A percentile compares a stretch with the other conserved stretches of the same genome.
phyloP scores from a whole-genome alignment of 1,140 invertebrate species.

The Hypothenemus hampei region DNA sequence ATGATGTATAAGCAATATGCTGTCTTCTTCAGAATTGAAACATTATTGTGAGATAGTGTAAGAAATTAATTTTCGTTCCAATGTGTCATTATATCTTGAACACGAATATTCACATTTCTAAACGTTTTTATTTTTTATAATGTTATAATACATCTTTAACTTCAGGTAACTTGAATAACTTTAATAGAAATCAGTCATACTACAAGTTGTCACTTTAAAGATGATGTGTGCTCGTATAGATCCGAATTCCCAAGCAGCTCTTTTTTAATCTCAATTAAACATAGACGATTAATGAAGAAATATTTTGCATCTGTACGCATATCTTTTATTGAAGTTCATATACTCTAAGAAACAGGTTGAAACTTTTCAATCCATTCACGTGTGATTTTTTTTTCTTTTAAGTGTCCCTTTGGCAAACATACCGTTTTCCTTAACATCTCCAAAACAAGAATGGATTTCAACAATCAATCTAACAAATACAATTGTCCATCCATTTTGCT shows the following conservation, averaged over 20 bases:
- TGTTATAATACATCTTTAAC: no score
- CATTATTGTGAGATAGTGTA: no score
- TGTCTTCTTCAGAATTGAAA: no score
- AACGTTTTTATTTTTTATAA: no score
- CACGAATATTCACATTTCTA: no score
- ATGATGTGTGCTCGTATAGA: neutral
- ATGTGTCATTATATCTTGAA: no score
- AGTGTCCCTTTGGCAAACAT: constrained; percentile 77
- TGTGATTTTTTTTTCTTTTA: constrained; percentile 35
- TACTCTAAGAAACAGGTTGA: neutral
- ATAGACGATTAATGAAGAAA: neutral
- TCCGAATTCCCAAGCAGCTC: neutral
- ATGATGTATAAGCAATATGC: no score
- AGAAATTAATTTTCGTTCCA: no score
- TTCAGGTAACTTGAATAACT: no score
- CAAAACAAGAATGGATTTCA: constrained; percentile 54
- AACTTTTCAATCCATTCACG: neutral
- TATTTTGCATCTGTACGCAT: neutral
- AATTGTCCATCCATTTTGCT: constrained; percentile 62
- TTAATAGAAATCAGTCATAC: no score
- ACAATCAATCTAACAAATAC: constrained; percentile 48
- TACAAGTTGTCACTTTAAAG: no score
- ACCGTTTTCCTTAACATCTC: constrained; percentile 76
- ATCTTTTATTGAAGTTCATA: neutral
- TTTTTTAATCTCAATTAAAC: neutral